These are phyloP conservation scores for Macroglossus sobrinus DNA, from an alignment of 2,113 vertebrate species.

Conservation along the genomic window DNA sequence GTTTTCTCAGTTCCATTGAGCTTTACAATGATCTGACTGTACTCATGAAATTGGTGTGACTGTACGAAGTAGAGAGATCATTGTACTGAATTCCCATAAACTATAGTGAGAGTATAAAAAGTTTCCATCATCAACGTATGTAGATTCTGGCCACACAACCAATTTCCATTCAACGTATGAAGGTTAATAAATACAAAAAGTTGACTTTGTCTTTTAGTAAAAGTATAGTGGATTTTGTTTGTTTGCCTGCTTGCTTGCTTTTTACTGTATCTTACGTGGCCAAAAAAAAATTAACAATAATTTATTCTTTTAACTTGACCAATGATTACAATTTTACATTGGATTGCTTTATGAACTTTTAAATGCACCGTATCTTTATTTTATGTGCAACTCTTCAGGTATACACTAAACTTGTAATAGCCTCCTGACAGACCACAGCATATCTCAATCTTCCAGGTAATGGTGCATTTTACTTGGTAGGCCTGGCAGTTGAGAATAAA, in stretches of 20 bases:
- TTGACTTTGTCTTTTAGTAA: background rate
- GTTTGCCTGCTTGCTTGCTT: background rate
- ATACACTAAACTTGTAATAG: background rate
- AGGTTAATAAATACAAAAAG: background rate
- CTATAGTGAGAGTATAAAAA: background rate
- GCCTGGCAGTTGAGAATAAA: background rate
- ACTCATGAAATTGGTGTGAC: background rate
- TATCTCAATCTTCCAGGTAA: background rate
- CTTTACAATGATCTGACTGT: background rate
- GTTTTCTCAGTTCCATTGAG: background rate
- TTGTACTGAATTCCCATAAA: background rate
- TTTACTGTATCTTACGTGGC: background rate
- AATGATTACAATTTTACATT: background rate
- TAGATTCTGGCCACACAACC: too few relatives aligned
- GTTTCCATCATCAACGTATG: background rate
- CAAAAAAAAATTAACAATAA: background rate
- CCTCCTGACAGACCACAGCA: background rate
- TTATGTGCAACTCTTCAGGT: background rate
- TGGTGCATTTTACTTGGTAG: background rate
- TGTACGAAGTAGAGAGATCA: background rate
- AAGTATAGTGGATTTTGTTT: background rate
- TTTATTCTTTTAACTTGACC: background rate
- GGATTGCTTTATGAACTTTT: background rate
- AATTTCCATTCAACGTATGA: too few relatives aligned
- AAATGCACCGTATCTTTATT: background rate